A percentile compares a stretch with the other conserved stretches of the same genome.
Conservation (phyloP, 2,797 vertebrate species). For the Synanceia verrucosa region DNA sequence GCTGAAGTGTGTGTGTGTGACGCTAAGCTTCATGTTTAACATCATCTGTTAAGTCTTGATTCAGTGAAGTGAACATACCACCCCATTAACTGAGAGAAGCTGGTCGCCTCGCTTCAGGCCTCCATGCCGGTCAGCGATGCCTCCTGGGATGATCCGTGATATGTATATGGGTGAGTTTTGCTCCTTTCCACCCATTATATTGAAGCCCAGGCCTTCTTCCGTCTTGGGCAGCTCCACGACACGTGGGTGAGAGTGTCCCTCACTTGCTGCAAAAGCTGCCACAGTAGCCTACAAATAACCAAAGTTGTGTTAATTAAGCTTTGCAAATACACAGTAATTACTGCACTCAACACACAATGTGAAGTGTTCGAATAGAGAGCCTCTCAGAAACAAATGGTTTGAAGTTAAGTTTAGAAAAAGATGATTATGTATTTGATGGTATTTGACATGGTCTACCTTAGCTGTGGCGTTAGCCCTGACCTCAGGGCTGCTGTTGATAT, state of each 20-base stretch:
- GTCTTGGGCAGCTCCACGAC: conserved; percentile 98
- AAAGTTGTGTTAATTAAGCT: not conserved
- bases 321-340: not conserved
- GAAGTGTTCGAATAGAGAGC: not conserved
- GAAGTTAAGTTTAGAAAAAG: not conserved
- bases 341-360: not conserved
- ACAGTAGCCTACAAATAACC: conserved; percentile 89
- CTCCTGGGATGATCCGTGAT: conserved; percentile 96
- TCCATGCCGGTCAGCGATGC: conserved; percentile 95
- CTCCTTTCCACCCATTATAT: conserved; percentile 99
- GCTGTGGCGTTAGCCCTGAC: conserved; percentile 98
- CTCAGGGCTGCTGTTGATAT: conserved; percentile 98
- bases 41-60: not conserved
- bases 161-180: conserved; percentile 99
- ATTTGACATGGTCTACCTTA: conserved; percentile 84
- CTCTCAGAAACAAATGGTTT: not conserved
- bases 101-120: conserved; percentile 98
- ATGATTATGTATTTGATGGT: not conserved
- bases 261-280: conserved; percentile 97
- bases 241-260: conserved; percentile 97
- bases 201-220: conserved; percentile 97
- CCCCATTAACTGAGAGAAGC: conserved; percentile 97
- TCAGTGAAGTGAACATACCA: conserved; percentile 83
- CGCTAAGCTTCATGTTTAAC: not conserved
- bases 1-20: not conserved